Conservation (phyloP, 1,140 invertebrate genomes). For the fruit fly (Drosophila melanogaster) region DNA sequence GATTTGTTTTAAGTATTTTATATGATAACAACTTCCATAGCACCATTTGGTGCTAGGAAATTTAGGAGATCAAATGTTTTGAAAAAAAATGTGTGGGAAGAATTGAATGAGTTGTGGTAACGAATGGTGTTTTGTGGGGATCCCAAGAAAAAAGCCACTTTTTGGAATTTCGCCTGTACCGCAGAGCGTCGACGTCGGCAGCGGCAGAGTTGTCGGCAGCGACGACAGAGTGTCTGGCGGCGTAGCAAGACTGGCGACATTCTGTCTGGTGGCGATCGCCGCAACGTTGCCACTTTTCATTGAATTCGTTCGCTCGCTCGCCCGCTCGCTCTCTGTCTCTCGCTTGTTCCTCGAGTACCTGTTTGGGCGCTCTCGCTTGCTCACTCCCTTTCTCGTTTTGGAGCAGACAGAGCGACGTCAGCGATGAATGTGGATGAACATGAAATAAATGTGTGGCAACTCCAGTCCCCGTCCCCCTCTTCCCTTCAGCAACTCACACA, state of each 20-base stretch:
- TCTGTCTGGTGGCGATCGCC: slow-evolving; percentile 92
- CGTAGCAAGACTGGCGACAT: slow-evolving; percentile 91
- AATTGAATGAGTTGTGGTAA: background rate
- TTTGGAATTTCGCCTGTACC: slow-evolving; percentile 16
- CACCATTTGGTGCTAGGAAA: too few relatives aligned
- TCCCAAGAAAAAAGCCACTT: background rate
- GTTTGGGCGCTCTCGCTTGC: slow-evolving; percentile 11
- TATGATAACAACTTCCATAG: too few relatives aligned
- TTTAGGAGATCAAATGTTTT: background rate
- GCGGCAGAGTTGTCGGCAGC: slow-evolving; percentile 31
- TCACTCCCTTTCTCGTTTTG: slow-evolving; percentile 4
- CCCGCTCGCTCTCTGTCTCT: slow-evolving; percentile 1
- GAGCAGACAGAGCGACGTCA: slow-evolving; percentile 68
- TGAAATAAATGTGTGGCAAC: slow-evolving; percentile 26
- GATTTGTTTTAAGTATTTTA: too few relatives aligned
- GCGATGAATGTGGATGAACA: slow-evolving; percentile 47
- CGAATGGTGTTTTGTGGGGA: slow-evolving; percentile 13
- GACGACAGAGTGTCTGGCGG: slow-evolving; percentile 90
- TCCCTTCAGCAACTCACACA: background rate
- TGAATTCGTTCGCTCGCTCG: slow-evolving; percentile 4
- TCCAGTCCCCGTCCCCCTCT: slow-evolving; percentile 9
- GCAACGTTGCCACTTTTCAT: slow-evolving; percentile 88
- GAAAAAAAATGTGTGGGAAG: too few relatives aligned
- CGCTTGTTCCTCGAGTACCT: slow-evolving; percentile 18
- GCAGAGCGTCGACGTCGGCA: slow-evolving; percentile 11